These are phyloP conservation scores for Oncorhynchus gorbuscha DNA, from an alignment of 2,113 vertebrate genomes.

Conservation along the genomic window DNA sequence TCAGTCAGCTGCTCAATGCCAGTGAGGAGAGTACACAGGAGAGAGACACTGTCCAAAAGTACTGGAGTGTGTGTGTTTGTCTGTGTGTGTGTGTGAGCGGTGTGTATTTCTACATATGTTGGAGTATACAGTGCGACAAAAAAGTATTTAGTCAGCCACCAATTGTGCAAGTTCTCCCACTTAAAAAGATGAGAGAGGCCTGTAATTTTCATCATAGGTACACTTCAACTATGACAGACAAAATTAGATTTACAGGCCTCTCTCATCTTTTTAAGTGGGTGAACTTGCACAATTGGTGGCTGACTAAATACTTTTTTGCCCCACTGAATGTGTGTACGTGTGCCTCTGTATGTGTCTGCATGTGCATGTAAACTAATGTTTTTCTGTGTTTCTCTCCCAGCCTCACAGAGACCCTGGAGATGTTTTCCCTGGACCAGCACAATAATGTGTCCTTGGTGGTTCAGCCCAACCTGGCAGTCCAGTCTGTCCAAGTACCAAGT, in stretches of 20 bases:
- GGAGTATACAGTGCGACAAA: too few species aligned
- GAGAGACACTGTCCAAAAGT: background rate
- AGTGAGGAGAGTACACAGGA: background rate
- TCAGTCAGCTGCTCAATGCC: slow-evolving; percentile 46
- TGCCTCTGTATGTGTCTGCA: too few species aligned
- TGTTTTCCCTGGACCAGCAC: slow-evolving; percentile 9
- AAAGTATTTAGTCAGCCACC: too few species aligned
- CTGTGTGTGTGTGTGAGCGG: background rate
- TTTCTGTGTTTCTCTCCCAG: slow-evolving; percentile 16
- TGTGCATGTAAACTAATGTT: background rate
- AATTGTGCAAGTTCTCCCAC: too few species aligned
- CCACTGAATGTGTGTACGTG: too few species aligned
- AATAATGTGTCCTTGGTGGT: slow-evolving; percentile 19
- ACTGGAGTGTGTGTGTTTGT: background rate
- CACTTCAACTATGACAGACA: too few species aligned
- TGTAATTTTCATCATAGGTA: too few species aligned
- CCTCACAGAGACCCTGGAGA: slow-evolving; percentile 12
- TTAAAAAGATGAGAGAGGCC: too few species aligned
- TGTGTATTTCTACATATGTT: background rate
- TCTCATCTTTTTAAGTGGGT: too few species aligned
- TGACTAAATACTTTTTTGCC: too few species aligned
- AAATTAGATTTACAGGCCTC: too few species aligned
- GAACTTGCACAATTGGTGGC: too few species aligned
- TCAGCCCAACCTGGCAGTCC: slow-evolving; percentile 45
- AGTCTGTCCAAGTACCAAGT: slow-evolving; percentile 1